Base-by-base conservation (phyloP, 2,888 invertebrate genomes). In the Cecidostiba fungosa region DNA sequence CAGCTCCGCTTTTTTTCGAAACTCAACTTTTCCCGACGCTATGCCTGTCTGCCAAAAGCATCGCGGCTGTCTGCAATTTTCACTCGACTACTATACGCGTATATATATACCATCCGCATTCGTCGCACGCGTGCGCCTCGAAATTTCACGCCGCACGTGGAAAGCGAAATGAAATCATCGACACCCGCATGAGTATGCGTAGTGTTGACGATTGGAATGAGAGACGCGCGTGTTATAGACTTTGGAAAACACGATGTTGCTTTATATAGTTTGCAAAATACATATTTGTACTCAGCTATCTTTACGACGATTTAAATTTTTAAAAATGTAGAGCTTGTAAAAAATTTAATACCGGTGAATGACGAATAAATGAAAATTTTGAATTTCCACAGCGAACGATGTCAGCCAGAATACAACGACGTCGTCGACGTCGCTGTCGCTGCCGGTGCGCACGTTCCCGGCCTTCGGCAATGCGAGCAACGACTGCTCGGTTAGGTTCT, bases 401-500 rank as follows among this genome's bases (percentile, higher is more conserved):
- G 87, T 88, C 66, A 84, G 90, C 69, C 82, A 87, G 85, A 89
- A 89, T 72, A 73, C 87, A 36, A 88, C 90, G 73, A 10, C 73
- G 76, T 16, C 77, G 16, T 26, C 78, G 43, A 8, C 78, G 50
- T 73, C 77, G 43, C 90, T 90, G 73, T 90, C 92, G 77, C 85
- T 93, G 39, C 90, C 92, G 29, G 91, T 93, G 47, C 90, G 91
- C 84, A 89, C 90, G 84, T 93, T 93, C 88, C 90, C 92, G 79
- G 92, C 93, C 50, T 93, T 93, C 87, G 93, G 93, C 50, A 93
- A 92, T 87, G 90, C 91, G 84, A 92, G 91, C 86, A 92, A 92
- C 88, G 93, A 93, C 87, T 93, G 93, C 89, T 93, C 93, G 79
- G 93, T 93, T 36, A 89, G 92, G 87, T 93, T 93, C 88, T 92